Percentiles rank a stretch among this genome's conserved stretches.
phyloP scores from a whole-genome alignment of 2,888 invertebrate genomes.

The Idaea biselata region DNA sequence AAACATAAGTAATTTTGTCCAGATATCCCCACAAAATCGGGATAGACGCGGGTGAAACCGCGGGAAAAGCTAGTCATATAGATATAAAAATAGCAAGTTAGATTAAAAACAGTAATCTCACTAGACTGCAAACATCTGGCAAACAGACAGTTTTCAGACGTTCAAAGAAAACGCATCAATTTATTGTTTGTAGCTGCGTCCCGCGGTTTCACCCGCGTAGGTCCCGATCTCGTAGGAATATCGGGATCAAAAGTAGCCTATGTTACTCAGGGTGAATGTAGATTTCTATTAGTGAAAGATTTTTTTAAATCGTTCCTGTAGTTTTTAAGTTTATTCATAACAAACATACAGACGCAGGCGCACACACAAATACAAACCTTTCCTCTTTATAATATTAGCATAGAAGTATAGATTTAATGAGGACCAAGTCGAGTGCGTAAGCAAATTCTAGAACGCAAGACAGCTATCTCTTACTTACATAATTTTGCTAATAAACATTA shows the following conservation, averaged over 20 bases:
- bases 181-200: background rate
- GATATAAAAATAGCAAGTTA: background rate
- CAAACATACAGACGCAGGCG: too few species aligned
- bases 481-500: background rate
- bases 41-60: background rate
- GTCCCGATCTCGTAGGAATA: too few species aligned
- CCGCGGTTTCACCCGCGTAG: too few species aligned
- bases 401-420: too few species aligned
- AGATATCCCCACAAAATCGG: constrained; percentile 1
- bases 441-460: background rate
- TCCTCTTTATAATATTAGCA: too few species aligned
- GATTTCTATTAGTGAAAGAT: too few species aligned
- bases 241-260: too few species aligned
- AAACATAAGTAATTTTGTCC: background rate
- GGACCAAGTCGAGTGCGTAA: background rate
- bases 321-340: too few species aligned
- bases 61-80: background rate
- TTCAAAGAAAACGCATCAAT: background rate
- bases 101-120: background rate
- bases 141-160: background rate
- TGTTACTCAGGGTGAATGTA: too few species aligned
- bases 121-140: background rate
- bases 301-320: too few species aligned
- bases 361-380: too few species aligned
- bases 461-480: background rate